phyloP scores from a whole-genome alignment of 2,797 vertebrate species.

The Phataginus tetradactyla region DNA sequence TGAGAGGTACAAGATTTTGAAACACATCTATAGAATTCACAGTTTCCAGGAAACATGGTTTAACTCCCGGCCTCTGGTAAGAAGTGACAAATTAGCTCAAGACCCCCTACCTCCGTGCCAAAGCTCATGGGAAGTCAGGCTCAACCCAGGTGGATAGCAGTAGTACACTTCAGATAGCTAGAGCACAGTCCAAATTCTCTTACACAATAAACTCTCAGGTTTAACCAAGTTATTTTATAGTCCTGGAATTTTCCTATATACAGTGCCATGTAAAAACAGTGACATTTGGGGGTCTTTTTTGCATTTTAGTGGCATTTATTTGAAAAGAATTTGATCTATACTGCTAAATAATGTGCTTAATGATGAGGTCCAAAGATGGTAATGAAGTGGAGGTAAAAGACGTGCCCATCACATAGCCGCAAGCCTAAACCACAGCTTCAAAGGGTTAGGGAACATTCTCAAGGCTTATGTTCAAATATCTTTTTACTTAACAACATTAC shows the following conservation, averaged over 20 bases:
- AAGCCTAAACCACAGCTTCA: slow-evolving; percentile 44
- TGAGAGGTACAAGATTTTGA: slow-evolving; percentile 45
- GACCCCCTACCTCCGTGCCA: slow-evolving; percentile 49
- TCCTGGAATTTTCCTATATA: slow-evolving; percentile 40
- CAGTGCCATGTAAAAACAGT: not conserved
- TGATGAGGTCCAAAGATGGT: not conserved
- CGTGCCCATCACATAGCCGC: not conserved
- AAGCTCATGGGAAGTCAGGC: slow-evolving; percentile 55
- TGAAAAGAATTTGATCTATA: slow-evolving; percentile 29
- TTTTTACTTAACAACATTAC: slow-evolving; percentile 52
- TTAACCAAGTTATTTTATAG: slow-evolving; percentile 48
- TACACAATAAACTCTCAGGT: slow-evolving; percentile 8
- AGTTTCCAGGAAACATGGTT: slow-evolving; percentile 64
- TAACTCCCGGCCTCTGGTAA: slow-evolving; percentile 63
- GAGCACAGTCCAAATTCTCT: slow-evolving; percentile 53
- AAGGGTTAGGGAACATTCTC: not conserved
- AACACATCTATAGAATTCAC: slow-evolving; percentile 57
- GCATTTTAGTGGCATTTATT: slow-evolving; percentile 49
- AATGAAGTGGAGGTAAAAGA: slow-evolving; percentile 14
- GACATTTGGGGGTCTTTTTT: not conserved
- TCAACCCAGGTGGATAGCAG: slow-evolving; percentile 52
- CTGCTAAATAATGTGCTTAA: slow-evolving; percentile 22
- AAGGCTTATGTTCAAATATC: not conserved
- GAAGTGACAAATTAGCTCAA: slow-evolving; percentile 67
- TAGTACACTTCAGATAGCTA: slow-evolving; percentile 52